phyloP scores from a whole-genome alignment of 2,888 invertebrate genomes.

The Myopa testacea region DNA sequence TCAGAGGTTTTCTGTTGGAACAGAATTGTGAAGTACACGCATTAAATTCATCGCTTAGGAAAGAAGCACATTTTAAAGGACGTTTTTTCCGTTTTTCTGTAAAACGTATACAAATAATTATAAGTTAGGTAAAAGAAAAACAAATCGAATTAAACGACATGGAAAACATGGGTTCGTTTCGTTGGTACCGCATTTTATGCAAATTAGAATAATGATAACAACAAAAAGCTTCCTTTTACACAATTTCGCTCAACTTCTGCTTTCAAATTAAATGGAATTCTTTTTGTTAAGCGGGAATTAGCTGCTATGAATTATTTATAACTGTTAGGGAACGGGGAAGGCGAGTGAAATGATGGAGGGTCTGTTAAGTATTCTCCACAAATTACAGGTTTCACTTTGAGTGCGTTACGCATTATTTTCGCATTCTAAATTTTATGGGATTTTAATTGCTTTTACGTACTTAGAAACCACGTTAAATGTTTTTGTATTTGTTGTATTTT shows the following conservation, averaged over 20 bases:
- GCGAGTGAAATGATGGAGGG: background rate
- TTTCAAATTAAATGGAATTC: constrained; percentile 44
- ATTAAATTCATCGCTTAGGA: background rate
- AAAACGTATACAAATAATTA: background rate
- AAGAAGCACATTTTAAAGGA: background rate
- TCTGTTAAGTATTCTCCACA: background rate
- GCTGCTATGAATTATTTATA: background rate
- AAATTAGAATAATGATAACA: background rate
- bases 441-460: constrained; percentile 60
- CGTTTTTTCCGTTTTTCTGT: background rate
- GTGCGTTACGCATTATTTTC: constrained; percentile 19
- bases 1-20: too few species aligned
- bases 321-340: background rate
- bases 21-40: background rate
- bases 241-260: background rate
- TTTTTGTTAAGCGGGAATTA: background rate
- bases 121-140: background rate
- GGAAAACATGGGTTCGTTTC: background rate
- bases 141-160: background rate
- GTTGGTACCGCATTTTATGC: background rate
- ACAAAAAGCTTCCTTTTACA: background rate
- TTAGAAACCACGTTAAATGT: too few species aligned
- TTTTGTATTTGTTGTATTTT: too few species aligned
- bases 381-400: background rate
- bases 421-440: constrained; percentile 48